Evolutionary conservation across 2,797 vertebrate species (phyloP).

Genomic region (Melanotaenia trifasciata): DNA sequence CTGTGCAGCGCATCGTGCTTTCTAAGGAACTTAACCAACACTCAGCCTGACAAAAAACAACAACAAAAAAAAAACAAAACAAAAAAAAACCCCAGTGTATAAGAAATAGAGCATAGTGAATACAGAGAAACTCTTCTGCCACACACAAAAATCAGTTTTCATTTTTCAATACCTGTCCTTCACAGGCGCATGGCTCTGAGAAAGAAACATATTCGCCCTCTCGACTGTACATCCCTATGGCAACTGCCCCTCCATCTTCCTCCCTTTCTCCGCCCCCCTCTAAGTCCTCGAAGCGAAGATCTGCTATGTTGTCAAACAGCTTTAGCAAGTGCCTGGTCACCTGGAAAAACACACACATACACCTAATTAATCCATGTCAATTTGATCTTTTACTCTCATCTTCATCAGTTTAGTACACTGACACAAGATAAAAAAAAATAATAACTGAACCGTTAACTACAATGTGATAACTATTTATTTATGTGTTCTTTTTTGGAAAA

Average conservation of each 20-base stretch:
- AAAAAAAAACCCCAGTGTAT: not conserved
- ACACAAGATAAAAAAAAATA: not conserved
- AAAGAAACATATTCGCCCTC: conserved; percentile 84
- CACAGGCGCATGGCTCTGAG: conserved; percentile 78
- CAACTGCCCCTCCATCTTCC: conserved; percentile 55
- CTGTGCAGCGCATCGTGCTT: conserved; percentile 76
- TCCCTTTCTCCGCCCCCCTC: conserved; percentile 38
- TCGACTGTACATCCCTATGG: conserved; percentile 85
- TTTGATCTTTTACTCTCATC: conserved; percentile 13
- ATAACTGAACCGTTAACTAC: conserved; percentile 7
- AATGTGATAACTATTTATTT: not conserved
- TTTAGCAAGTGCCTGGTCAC: conserved; percentile 85
- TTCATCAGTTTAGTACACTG: not conserved
- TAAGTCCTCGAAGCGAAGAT: conserved; percentile 82
- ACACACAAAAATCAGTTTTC: conserved; percentile 1
- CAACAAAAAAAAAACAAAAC: not conserved
- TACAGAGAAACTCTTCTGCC: not conserved
- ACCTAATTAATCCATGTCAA: not conserved
- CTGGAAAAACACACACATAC: conserved; percentile 61
- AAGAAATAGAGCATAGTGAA: not conserved
- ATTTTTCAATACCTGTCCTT: conserved; percentile 75
- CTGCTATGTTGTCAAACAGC: conserved; percentile 85
- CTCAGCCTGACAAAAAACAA: conserved; percentile 67
- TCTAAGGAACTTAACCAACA: conserved; percentile 79
- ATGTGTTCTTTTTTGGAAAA: not conserved